A percentile compares a stretch with the other conserved stretches of the same genome.
phyloP scores from a whole-genome alignment of 1,140 invertebrate species.

The Chrysopa pallens region DNA sequence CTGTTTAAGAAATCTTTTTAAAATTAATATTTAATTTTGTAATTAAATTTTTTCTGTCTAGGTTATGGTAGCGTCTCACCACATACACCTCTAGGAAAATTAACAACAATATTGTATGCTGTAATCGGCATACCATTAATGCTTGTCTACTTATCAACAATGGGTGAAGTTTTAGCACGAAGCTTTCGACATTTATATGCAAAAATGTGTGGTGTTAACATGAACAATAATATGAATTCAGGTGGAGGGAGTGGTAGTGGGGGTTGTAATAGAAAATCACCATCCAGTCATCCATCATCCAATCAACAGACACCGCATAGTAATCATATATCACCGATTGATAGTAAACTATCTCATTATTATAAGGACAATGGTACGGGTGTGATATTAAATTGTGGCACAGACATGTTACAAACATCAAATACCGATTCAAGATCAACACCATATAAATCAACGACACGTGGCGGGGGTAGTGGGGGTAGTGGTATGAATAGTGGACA shows the following conservation, averaged over 20 bases:
- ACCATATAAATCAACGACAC: slow-evolving; percentile 19
- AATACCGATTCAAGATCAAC: no score
- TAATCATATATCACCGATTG: no score
- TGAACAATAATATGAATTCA: slow-evolving; percentile 1
- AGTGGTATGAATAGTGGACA: slow-evolving; percentile 16
- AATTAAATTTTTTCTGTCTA: slow-evolving; percentile 22
- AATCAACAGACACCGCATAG: slow-evolving; percentile 10
- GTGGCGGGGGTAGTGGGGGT: slow-evolving; percentile 17
- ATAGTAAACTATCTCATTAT: no score
- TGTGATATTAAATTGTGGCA: no score
- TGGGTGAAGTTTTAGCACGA: slow-evolving; percentile 55
- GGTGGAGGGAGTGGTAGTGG: slow-evolving; percentile 3
- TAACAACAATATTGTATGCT: slow-evolving; percentile 78
- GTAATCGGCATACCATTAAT: slow-evolving; percentile 79
- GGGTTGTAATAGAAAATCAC: slow-evolving; percentile 4
- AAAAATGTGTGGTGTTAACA: slow-evolving; percentile 21
- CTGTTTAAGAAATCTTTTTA: no score
- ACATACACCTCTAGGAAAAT: slow-evolving; percentile 68
- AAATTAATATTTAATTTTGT: no score
- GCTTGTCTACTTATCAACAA: slow-evolving; percentile 71
- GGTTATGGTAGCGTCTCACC: slow-evolving; percentile 87
- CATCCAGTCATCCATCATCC: slow-evolving; percentile 6
- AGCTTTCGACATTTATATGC: slow-evolving; percentile 34
- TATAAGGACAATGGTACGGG: no score
- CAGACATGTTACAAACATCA: no score